A percentile compares a stretch with the other conserved stretches of the same genome.
These are phyloP conservation scores for Caracal caracal DNA, from an alignment of 2,113 vertebrate genomes.

Conservation along the genomic window DNA sequence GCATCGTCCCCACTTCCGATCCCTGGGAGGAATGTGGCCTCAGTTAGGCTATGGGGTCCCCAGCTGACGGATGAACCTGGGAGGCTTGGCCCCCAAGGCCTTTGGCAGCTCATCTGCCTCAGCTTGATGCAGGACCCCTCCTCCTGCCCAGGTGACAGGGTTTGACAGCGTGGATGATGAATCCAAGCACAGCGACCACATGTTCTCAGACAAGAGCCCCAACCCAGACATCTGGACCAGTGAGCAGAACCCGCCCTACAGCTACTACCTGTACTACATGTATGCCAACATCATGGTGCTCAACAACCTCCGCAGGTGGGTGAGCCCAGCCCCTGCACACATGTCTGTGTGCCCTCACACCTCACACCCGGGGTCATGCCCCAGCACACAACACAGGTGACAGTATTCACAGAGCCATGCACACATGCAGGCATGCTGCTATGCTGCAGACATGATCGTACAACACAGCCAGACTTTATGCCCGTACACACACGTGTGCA, in stretches of 20 bases:
- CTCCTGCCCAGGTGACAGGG: slow-evolving; percentile 91
- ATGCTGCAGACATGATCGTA: rapidly evolving
- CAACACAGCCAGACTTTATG: rapidly evolving
- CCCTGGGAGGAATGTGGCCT: neutral
- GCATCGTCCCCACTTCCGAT: neutral
- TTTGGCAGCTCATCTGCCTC: neutral
- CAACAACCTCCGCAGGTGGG: slow-evolving; percentile 97
- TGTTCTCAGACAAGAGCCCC: slow-evolving; percentile 97
- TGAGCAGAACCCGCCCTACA: slow-evolving; percentile 96
- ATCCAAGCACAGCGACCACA: slow-evolving; percentile 98
- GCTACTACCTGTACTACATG: slow-evolving; percentile 99
- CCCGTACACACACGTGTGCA: neutral
- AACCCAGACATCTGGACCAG: slow-evolving; percentile 94
- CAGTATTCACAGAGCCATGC: neutral
- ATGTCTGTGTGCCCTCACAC: neutral
- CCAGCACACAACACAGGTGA: neutral
- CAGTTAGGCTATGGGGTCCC: neutral
- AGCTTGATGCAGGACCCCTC: neutral
- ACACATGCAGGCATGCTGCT: neutral
- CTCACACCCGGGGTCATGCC: neutral
- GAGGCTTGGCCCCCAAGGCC: neutral
- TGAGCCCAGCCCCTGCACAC: neutral
- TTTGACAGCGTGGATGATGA: slow-evolving; percentile 99
- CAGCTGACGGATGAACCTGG: neutral
- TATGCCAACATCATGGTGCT: slow-evolving; percentile 99